Base-by-base conservation (phyloP, 2,113 vertebrate genomes). In the Elanoides forficatus region DNA sequence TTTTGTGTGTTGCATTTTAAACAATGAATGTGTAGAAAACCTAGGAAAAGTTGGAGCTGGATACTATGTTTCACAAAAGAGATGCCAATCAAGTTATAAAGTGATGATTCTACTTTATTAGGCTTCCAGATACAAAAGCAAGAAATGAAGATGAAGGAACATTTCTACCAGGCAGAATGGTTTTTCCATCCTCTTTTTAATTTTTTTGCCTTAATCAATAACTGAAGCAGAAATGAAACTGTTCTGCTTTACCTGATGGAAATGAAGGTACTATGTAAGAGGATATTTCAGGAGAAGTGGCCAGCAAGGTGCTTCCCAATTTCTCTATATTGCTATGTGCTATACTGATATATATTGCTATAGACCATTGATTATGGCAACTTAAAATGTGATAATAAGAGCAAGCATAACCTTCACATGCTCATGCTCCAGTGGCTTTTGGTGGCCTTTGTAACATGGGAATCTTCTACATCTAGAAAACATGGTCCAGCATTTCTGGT, bases 1-100 rank as follows among this genome's bases (percentile, higher is more conserved):
- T 65, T 83, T n/a, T 17, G 27, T 32, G 4, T 43, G 11, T 11
- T 81, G 9, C 7, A 19, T 63, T 93, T 97, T 79, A 91, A 86
- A 76, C 79, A 93, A 78, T 79, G 63, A 83, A 86, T 88, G 53
- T 87, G 60, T 94, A 96, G 90, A 97, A 95, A 97, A 93, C 68
- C 40, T 91, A 79, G 88, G 89, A 95, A 95, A 96, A 71, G 30
- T 32, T 81, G 74, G 59, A 94, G 26, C 74, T 97, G 58, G 81
- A 56, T 66, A 71, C n/a, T 74, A 20, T 72, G 59, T 93, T 97
- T 88, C 79, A 94, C 18, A 10, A 96, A 94, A 94, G 53, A 95
- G 85, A 86, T 17, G 22, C 42, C 43, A 42, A 6, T n/a, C 10
- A 47, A 81, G 11, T 73, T 82, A 73, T 29, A 36, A 74, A 78